Evolutionary conservation across 1,140 invertebrate genomes (phyloP).

Genomic region (Pinna nobilis): DNA sequence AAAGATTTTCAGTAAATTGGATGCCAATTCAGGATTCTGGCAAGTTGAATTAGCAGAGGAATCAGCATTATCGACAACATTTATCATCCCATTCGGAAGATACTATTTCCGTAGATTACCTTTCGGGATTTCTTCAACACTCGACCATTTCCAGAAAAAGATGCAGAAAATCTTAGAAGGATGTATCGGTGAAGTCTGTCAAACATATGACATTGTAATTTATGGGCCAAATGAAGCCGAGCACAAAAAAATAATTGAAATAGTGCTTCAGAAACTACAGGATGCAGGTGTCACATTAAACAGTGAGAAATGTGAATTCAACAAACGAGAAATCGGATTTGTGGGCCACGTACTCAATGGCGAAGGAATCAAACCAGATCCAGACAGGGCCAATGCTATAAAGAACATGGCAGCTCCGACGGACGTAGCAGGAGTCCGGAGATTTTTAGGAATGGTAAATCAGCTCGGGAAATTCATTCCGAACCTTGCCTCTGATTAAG

Average conservation of each 20-base stretch:
- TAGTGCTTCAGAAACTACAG: conserved; percentile 18
- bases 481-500: too few species aligned
- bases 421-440: conserved; percentile 51
- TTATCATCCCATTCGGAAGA: too few species aligned
- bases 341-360: conserved; percentile 10
- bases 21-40: too few species aligned
- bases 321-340: background rate
- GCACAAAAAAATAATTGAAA: conserved; percentile 20
- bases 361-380: conserved; percentile 67
- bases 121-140: background rate
- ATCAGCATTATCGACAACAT: too few species aligned
- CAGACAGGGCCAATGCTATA: conserved; percentile 70
- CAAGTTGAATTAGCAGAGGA: too few species aligned
- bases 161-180: background rate
- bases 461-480: conserved; percentile 54
- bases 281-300: conserved; percentile 32
- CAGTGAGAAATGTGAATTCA: conserved; percentile 28
- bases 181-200: conserved; percentile 30
- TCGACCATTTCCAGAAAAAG: conserved; percentile 19
- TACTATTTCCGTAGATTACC: background rate
- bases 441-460: conserved; percentile 49
- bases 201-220: conserved; percentile 6
- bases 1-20: too few species aligned
- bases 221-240: background rate
- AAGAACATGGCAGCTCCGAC: conserved; percentile 70